Evolutionary conservation across 2,888 invertebrate species (phyloP).

Genomic region (Lasioglossum oenotherae): DNA sequence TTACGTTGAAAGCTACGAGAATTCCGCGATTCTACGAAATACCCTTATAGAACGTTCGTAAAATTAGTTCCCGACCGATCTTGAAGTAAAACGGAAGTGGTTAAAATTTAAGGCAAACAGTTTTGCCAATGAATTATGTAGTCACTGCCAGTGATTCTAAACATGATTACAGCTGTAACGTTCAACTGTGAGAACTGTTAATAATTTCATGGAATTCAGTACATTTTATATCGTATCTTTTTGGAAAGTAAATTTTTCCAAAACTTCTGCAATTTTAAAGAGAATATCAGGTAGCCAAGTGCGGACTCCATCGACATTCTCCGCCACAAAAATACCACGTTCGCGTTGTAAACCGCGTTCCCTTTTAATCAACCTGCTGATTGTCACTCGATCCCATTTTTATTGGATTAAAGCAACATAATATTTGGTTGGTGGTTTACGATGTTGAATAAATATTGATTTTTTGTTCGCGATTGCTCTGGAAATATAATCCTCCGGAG

Average conservation of each 20-base stretch:
- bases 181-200: neutral
- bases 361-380: neutral
- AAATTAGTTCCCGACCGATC: neutral
- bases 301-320: neutral
- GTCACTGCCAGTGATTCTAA: too few relatives aligned
- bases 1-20: neutral
- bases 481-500: neutral
- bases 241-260: neutral
- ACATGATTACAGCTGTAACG: neutral
- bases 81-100: neutral
- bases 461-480: neutral
- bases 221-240: neutral
- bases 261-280: neutral
- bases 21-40: constrained; percentile 5
- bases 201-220: neutral
- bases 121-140: too few relatives aligned
- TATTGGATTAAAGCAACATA: neutral
- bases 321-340: neutral
- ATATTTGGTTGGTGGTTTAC: neutral
- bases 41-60: neutral
- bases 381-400: neutral
- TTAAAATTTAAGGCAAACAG: neutral
- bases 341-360: neutral
- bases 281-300: neutral
- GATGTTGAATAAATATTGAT: neutral